These are phyloP conservation scores for Abrostola triplasia DNA, from an alignment of 2,888 invertebrate species.

Conservation along the genomic window DNA sequence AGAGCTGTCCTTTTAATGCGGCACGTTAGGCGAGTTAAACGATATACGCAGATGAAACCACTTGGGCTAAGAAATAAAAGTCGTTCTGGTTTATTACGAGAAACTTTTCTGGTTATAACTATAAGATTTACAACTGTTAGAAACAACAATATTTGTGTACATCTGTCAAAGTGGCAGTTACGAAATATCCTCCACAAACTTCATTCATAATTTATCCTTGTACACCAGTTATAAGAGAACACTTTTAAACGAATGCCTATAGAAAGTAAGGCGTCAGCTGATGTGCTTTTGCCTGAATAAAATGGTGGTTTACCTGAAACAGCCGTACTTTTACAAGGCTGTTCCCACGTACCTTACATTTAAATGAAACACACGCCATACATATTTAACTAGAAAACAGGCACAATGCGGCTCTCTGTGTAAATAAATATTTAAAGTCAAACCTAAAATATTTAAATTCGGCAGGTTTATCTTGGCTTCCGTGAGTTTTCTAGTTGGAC, in stretches of 20 bases:
- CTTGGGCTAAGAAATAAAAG: slow-evolving; percentile 4
- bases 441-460: slow-evolving; percentile 55
- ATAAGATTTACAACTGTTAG: slow-evolving; percentile 13
- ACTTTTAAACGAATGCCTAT: background rate
- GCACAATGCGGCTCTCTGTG: slow-evolving; percentile 34
- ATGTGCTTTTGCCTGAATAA: background rate
- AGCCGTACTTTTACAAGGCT: slow-evolving; percentile 14
- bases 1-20: background rate
- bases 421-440: slow-evolving; percentile 53
- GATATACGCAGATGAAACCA: slow-evolving; percentile 21
- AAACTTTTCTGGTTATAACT: slow-evolving; percentile 16
- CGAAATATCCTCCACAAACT: slow-evolving; percentile 1
- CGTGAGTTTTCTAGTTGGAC: slow-evolving; percentile 55
- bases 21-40: background rate
- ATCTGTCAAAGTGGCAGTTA: slow-evolving; percentile 7
- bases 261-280: background rate
- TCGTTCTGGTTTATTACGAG: slow-evolving; percentile 9
- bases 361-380: slow-evolving; percentile 45
- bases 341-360: slow-evolving; percentile 24
- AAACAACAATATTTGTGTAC: slow-evolving; percentile 15
- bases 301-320: background rate
- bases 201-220: slow-evolving; percentile 5
- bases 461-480: slow-evolving; percentile 35
- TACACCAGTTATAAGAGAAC: background rate
- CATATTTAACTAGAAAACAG: slow-evolving; percentile 39